Percentiles rank a stretch among this genome's conserved stretches.
Conservation (phyloP, 2,888 invertebrate genomes). For the Latrodectus hesperus region DNA sequence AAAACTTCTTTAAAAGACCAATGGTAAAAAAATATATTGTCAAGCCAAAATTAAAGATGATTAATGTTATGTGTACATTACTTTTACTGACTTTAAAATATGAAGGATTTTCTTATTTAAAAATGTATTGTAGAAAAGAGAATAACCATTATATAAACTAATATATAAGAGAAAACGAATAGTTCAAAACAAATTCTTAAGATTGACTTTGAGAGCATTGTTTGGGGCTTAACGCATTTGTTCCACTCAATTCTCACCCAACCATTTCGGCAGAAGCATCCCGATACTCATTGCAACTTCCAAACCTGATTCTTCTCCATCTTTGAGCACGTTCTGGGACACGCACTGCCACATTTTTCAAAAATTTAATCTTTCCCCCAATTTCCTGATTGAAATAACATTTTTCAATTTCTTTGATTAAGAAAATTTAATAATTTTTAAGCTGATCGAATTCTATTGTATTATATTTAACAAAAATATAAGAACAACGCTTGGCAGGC, state of each 20-base stretch:
- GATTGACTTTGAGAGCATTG: background rate
- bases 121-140: background rate
- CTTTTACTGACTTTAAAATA: no score
- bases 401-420: background rate
- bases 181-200: background rate
- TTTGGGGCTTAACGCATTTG: background rate
- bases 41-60: no score
- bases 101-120: background rate
- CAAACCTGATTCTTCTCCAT: background rate
- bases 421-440: background rate
- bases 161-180: background rate
- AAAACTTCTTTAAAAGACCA: no score
- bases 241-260: background rate
- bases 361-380: constrained; percentile 16
- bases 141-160: background rate
- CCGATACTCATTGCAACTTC: background rate
- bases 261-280: background rate
- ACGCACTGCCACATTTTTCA: constrained; percentile 24
- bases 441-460: background rate
- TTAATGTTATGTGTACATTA: no score
- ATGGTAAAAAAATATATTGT: no score
- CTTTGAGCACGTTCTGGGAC: constrained; percentile 23
- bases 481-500: no score
- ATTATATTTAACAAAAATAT: background rate
- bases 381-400: background rate